phyloP scores from a whole-genome alignment of 2,888 invertebrate species.

The Lithophane ornitopus region DNA sequence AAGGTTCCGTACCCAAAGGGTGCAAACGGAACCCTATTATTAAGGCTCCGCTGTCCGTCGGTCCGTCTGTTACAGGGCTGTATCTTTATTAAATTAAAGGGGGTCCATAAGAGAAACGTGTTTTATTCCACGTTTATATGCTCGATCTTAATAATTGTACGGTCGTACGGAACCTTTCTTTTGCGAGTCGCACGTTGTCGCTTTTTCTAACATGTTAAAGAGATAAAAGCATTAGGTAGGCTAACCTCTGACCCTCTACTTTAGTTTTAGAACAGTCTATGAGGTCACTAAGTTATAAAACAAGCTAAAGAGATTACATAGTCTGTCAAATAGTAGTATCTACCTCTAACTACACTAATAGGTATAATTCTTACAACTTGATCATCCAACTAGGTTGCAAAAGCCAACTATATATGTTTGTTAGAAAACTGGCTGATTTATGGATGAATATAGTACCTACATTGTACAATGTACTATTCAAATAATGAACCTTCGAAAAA shows the following conservation, averaged over 20 bases:
- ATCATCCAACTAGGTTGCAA: not conserved
- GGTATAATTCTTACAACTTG: constrained; percentile 16
- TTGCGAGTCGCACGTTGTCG: too few relatives aligned
- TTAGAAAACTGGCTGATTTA: not conserved
- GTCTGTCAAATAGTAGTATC: not conserved
- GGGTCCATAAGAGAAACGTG: too few relatives aligned
- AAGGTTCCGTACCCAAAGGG: not conserved
- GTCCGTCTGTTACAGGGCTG: too few relatives aligned
- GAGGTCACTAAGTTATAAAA: not conserved
- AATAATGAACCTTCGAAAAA: too few relatives aligned
- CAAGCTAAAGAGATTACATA: constrained; percentile 13
- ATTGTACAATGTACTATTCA: too few relatives aligned
- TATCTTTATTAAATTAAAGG: too few relatives aligned
- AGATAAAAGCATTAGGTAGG: not conserved
- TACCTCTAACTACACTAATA: not conserved
- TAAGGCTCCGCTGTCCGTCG: too few relatives aligned
- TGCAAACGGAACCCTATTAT: not conserved
- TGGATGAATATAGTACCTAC: not conserved
- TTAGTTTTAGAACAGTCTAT: not conserved
- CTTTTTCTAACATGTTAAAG: not conserved
- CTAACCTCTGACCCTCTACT: not conserved
- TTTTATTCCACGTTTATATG: too few relatives aligned
- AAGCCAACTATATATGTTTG: constrained; percentile 5
- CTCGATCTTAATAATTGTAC: too few relatives aligned
- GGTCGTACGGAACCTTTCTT: too few relatives aligned